Evolutionary conservation across 2,113 vertebrate genomes (phyloP), one percentile per base, ranked within the genome.

Genomic region (Chamaetylas fuelleborni): DNA sequence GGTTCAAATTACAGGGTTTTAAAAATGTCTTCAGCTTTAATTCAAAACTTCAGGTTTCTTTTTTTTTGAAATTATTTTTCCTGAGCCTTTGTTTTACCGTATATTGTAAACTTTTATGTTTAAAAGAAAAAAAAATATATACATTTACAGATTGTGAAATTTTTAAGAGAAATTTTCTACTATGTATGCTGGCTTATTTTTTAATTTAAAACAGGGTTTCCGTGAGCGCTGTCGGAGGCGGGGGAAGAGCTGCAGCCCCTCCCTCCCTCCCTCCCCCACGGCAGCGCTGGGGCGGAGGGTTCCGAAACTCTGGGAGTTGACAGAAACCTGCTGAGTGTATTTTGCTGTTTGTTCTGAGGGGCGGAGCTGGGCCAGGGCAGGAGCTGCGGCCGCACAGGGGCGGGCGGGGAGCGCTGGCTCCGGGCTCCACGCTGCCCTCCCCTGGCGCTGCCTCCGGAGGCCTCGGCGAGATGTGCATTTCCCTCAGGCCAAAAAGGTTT

Each of bases 161-260:
- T 99, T 99, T 99, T 99, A 98, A 98, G 99, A 98, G 98, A 98
- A 99, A 98, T 99, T 99, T 99, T 99, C 99, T 99, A 99, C 99
- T 98, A 98, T 98, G 98, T 99, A 98, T 99, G 99, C 98, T 99
- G 98, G 98, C 98, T 99, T 99, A 98, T 99, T 99, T 99, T 99
- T 98, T 99, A 99, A 99, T 99, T 99, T 99, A 99, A 99, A 97
- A 94, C 97, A 97, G 98, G 98, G 98, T 98, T 98, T 98, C 94
- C 86, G 95, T 97, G 94, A 74, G 97, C 92, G 86, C 96, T 97
- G 97, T 80, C 51, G 91, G 97, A 83, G 86, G 90, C 8, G 90
- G 90, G 96, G 97, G 93, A 25, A 19, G 76, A 60, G 84, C 93
- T 96, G 87, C 93, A 31, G 74, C 69, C 89, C 78, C 38, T 67